A percentile compares a stretch with the other conserved stretches of the same genome.
Conservation (phyloP, 2,113 vertebrate genomes). For the Phylloscopus trochiloides region DNA sequence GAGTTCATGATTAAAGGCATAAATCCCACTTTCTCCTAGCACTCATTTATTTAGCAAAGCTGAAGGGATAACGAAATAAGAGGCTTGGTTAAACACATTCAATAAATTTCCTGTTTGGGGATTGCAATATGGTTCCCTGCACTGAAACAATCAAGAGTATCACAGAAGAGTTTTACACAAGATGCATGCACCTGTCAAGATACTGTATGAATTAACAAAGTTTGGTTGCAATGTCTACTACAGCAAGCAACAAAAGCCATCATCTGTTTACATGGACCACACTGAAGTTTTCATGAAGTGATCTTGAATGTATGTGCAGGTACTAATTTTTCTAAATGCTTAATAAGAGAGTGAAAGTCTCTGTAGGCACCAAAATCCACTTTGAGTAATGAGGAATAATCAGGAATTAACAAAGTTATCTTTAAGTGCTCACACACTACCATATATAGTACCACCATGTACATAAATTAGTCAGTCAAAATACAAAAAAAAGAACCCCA, state of each 20-base stretch:
- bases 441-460: not conserved
- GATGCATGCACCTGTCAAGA: not conserved
- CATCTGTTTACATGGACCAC: not conserved
- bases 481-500: not conserved
- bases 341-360: not conserved
- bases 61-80: not conserved
- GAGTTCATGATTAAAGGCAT: not conserved
- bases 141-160: not conserved
- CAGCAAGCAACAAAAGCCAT: not conserved
- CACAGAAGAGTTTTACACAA: not conserved
- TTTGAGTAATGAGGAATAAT: not conserved
- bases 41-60: not conserved
- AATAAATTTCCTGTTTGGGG: not conserved
- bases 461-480: not conserved
- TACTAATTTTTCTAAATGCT: not conserved
- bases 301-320: not conserved
- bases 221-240: not conserved
- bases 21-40: not conserved
- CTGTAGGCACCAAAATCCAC: not conserved
- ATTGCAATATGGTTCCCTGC: not conserved
- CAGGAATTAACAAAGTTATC: not conserved
- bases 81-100: not conserved
- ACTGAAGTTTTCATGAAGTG: not conserved
- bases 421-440: not conserved
- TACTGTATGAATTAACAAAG: not conserved